Evolutionary conservation across 2,797 vertebrate genomes (phyloP), one percentile per base, ranked within the genome.

Genomic region (Scolopax rusticola): DNA sequence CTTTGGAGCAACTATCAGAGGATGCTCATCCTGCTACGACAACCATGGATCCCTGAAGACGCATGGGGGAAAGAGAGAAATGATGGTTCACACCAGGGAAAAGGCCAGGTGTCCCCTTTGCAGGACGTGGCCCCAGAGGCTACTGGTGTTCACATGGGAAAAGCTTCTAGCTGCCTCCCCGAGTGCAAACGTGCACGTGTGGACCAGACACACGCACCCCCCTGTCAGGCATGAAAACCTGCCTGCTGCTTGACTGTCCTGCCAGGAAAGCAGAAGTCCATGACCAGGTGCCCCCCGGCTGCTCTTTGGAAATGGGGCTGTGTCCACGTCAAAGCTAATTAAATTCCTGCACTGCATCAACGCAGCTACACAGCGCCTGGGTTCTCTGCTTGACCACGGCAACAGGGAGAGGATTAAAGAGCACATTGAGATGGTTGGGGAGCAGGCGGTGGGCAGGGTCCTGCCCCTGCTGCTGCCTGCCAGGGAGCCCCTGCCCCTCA

Each of bases 1-100:
- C 50, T 16, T n/a, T 76, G 51, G 24, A 53, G 47, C 1, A 3
- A 33, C 21, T 13, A 11, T 12, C 12, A 3, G 16, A 73, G 68
- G 45, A 13, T 60, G 38, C 41, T 47, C 32, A 40, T 41, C 59
- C 71, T 0, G 0, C 67, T 47, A 6, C 1, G 4, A 54, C 6
- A 27, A 40, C 24, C 53, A 48, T 0, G 6, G 69, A 60, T 8
- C 43, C 38, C 56, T 57, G 69, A 38, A 61, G 74, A 40, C 0
- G 2, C 4, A 21, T 4, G 45, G 11, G 15, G 51, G 53, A 59
- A 23, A 51, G 9, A 63, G 32, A 68, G 28, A 74, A 85, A 65
- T 50, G 33, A 53, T 51, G 38, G n/a, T 63, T 41, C 38, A 56
- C 33, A 11, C 8, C 33, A 84, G 25, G 32, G 47, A 67, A 78